Conservation (phyloP, 2,888 invertebrate species). For the Caenorhabditis becei region DNA sequence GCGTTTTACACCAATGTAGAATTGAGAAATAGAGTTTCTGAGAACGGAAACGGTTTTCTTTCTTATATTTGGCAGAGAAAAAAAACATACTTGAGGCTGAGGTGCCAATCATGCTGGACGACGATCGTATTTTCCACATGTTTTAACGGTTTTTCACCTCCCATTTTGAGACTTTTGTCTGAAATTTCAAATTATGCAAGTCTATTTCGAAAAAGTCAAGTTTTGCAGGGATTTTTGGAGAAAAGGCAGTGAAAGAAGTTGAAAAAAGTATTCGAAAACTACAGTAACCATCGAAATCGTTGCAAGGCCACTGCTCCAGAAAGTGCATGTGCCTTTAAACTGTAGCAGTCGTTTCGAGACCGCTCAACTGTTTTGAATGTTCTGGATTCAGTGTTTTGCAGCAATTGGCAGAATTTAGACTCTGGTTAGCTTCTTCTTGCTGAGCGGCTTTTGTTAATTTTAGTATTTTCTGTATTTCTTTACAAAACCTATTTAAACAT, state of each 20-base stretch:
- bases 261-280: no score
- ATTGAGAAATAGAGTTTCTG: constrained; percentile 46
- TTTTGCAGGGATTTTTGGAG: not conserved
- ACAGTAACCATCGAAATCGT: not conserved
- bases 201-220: not conserved
- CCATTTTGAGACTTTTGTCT: constrained; percentile 17
- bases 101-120: constrained; percentile 60
- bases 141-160: not conserved
- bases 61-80: not conserved
- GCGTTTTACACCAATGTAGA: constrained; percentile 38
- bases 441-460: no score
- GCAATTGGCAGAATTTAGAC: no score
- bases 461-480: no score
- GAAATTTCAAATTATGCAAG: constrained; percentile 1
- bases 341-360: not conserved
- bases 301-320: not conserved
- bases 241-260: no score
- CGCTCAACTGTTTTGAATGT: not conserved
- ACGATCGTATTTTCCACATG: constrained; percentile 22
- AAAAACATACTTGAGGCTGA: constrained; percentile 26
- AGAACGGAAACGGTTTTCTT: constrained; percentile 27
- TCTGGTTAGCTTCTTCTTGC: no score
- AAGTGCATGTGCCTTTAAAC: not conserved
- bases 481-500: no score
- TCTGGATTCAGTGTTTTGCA: not conserved